Evolutionary conservation across 2,888 invertebrate species (phyloP).

Genomic region (Andrena chrysosceles): DNA sequence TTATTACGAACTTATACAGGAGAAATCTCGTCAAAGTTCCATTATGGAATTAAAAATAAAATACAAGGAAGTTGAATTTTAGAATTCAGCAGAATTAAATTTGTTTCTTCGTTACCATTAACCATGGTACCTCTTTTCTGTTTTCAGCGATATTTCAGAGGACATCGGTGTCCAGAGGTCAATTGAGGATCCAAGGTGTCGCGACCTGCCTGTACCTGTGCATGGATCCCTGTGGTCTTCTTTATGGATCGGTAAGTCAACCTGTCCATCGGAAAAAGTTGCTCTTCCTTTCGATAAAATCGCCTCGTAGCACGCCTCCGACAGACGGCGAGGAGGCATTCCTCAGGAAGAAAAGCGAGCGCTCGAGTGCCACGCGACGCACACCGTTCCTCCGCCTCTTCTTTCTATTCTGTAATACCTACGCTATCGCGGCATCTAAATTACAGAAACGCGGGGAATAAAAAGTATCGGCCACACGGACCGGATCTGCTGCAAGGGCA

Average conservation of each 20-base stretch:
- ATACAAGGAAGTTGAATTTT: not conserved
- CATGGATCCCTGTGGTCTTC: slow-evolving; percentile 94
- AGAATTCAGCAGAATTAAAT: not conserved
- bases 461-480: slow-evolving; percentile 7
- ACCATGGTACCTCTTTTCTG: slow-evolving; percentile 25
- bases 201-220: slow-evolving; percentile 95
- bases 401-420: slow-evolving; percentile 16
- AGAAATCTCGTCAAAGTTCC: no score
- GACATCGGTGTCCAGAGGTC: slow-evolving; percentile 90
- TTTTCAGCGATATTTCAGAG: slow-evolving; percentile 90
- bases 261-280: slow-evolving; percentile 51
- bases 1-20: no score
- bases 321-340: slow-evolving; percentile 24
- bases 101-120: not conserved
- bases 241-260: slow-evolving; percentile 94
- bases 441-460: slow-evolving; percentile 30
- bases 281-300: slow-evolving; percentile 57
- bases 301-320: slow-evolving; percentile 23
- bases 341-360: slow-evolving; percentile 35
- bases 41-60: not conserved
- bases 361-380: slow-evolving; percentile 60
- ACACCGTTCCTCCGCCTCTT: slow-evolving; percentile 15
- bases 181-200: slow-evolving; percentile 95
- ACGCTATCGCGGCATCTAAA: slow-evolving; percentile 54
- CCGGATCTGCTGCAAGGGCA: not conserved